Percentiles rank a stretch among this genome's conserved stretches.
These are phyloP conservation scores for Melanostoma scalare DNA, from an alignment of 2,888 invertebrate species.

Conservation along the genomic window DNA sequence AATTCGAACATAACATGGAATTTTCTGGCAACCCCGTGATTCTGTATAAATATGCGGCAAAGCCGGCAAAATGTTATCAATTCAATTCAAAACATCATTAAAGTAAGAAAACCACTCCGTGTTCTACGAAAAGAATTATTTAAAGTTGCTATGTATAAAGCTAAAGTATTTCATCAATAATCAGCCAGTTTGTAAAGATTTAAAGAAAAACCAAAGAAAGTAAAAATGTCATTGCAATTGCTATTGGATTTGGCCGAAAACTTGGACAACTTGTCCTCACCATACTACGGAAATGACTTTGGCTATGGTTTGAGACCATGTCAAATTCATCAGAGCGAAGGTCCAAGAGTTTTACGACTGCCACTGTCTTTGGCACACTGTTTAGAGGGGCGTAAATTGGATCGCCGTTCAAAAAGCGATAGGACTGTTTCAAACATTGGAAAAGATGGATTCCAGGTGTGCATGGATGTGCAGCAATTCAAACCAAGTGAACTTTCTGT, in stretches of 20 bases:
- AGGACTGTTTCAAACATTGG: conserved; percentile 77
- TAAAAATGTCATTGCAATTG: conserved; percentile 21
- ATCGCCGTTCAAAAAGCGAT: neutral
- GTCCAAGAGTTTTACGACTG: conserved; percentile 12
- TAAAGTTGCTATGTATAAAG: no score
- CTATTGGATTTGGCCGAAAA: conserved; percentile 43
- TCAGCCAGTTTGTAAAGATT: no score
- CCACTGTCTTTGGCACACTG: conserved; percentile 88
- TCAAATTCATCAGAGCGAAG: conserved; percentile 2
- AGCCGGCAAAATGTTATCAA: conserved; percentile 81
- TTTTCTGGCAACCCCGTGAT: no score
- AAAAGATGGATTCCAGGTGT: conserved; percentile 86
- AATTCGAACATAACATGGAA: no score
- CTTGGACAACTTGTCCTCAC: conserved; percentile 32
- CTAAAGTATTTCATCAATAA: no score
- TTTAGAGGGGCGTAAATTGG: conserved; percentile 83
- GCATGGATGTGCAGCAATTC: conserved; percentile 89
- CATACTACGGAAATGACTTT: conserved; percentile 12
- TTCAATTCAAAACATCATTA: neutral
- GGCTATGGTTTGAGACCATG: conserved; percentile 32
- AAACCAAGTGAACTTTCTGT: conserved; percentile 88
- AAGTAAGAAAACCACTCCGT: no score
- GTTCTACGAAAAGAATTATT: no score
- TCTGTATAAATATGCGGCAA: conserved; percentile 25
- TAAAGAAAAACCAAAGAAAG: no score